Evolutionary conservation across 1,140 invertebrate genomes (phyloP).

Genomic region (Sarcophaga bullata): DNA sequence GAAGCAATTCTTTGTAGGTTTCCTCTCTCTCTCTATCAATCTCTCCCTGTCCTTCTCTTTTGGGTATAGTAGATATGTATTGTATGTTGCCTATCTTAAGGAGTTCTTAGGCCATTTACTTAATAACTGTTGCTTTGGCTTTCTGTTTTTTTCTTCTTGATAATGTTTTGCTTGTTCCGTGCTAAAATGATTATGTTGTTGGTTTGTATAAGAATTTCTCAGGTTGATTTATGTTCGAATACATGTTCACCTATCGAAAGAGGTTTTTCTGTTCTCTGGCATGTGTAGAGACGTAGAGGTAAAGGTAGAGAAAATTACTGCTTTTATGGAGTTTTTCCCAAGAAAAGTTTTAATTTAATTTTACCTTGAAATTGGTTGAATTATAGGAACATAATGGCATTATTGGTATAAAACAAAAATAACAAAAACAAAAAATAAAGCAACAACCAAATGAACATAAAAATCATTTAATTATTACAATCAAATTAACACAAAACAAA

Average conservation of each 20-base stretch:
- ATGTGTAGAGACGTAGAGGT: background rate
- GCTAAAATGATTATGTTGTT: too few relatives aligned
- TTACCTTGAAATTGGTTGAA: background rate
- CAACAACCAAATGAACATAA: slow-evolving; percentile 20
- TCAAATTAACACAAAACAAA: slow-evolving; percentile 26
- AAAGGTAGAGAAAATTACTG: slow-evolving; percentile 3
- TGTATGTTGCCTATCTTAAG: background rate
- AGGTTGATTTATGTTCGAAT: slow-evolving; percentile 20
- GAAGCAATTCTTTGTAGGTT: background rate
- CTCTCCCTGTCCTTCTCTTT: background rate
- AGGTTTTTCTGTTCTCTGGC: background rate
- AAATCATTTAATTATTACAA: slow-evolving; percentile 32
- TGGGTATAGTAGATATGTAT: background rate
- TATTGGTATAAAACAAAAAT: background rate
- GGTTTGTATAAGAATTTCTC: background rate
- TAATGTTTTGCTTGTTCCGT: background rate
- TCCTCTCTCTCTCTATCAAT: background rate
- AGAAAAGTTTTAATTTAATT: slow-evolving; percentile 34
- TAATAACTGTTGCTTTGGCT: slow-evolving; percentile 22
- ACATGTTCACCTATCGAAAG: background rate
- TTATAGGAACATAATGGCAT: background rate
- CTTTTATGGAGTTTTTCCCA: background rate
- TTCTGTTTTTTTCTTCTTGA: background rate
- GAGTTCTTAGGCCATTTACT: background rate
- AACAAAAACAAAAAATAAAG: background rate